Conservation (phyloP, 2,797 vertebrate genomes). For the Miopithecus talapoin region DNA sequence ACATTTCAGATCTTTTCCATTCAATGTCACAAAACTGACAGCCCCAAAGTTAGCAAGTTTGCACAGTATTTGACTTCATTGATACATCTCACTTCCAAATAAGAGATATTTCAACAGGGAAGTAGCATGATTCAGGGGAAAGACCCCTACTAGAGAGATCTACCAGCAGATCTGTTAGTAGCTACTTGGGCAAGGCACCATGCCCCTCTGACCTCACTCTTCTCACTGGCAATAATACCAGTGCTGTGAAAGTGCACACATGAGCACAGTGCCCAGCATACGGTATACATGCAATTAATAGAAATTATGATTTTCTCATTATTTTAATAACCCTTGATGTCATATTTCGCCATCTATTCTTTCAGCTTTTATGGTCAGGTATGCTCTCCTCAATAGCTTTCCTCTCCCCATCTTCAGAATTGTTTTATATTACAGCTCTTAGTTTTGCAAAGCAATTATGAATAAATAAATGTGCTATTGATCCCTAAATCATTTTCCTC, state of each 20-base stretch:
- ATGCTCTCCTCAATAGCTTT: neutral
- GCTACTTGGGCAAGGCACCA: neutral
- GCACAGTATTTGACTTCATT: neutral
- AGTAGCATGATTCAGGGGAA: neutral
- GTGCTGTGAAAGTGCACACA: neutral
- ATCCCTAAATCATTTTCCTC: neutral
- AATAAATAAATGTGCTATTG: neutral
- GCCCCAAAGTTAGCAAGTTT: neutral
- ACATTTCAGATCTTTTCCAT: neutral
- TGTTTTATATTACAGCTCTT: neutral
- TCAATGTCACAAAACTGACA: neutral
- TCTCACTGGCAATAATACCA: neutral
- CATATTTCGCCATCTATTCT: neutral
- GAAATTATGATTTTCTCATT: neutral
- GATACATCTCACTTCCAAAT: constrained; percentile 11
- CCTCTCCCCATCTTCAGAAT: neutral
- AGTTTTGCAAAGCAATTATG: constrained; percentile 6
- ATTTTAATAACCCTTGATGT: neutral
- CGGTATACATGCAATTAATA: neutral
- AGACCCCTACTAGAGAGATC: neutral
- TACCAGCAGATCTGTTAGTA: neutral
- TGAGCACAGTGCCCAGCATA: neutral
- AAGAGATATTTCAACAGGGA: neutral
- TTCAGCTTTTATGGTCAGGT: neutral
- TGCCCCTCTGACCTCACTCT: neutral